Evolutionary conservation across 2,888 invertebrate species (phyloP).

Genomic region (Pseudococcus viburni): DNA sequence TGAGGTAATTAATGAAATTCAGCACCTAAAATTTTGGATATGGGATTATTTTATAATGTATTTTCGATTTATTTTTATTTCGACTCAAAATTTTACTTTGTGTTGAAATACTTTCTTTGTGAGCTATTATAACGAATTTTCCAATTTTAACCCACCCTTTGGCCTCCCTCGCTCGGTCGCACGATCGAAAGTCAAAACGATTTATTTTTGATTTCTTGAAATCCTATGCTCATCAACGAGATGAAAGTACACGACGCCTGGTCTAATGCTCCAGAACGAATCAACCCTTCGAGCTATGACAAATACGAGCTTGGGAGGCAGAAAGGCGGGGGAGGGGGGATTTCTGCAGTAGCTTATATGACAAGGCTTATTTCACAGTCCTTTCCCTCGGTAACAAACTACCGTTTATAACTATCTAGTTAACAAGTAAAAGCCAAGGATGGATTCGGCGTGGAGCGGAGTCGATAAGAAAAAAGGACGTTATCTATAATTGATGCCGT

Average conservation of each 20-base stretch:
- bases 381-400: slow-evolving; percentile 7
- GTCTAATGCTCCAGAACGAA: not conserved
- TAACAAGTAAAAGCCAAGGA: slow-evolving; percentile 26
- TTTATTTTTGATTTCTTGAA: not conserved
- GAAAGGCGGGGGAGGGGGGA: not conserved
- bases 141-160: not conserved
- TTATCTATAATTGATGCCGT: slow-evolving; percentile 65
- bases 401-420: slow-evolving; percentile 57
- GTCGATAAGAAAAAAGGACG: slow-evolving; percentile 56
- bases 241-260: not conserved
- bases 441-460: not conserved
- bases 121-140: not conserved
- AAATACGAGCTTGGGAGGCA: not conserved
- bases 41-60: too few relatives aligned
- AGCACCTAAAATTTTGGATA: too few relatives aligned
- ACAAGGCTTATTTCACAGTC: slow-evolving; percentile 49
- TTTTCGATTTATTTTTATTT: too few relatives aligned
- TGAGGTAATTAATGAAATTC: too few relatives aligned
- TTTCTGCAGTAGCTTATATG: slow-evolving; percentile 17
- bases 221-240: not conserved
- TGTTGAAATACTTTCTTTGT: too few relatives aligned
- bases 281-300: not conserved
- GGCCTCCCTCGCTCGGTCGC: not conserved
- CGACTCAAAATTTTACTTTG: too few relatives aligned
- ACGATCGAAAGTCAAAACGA: not conserved